Evolutionary conservation across 1,140 invertebrate species (phyloP), one percentile per base, ranked within the genome.

Genomic region (Sarcophaga peregrina): DNA sequence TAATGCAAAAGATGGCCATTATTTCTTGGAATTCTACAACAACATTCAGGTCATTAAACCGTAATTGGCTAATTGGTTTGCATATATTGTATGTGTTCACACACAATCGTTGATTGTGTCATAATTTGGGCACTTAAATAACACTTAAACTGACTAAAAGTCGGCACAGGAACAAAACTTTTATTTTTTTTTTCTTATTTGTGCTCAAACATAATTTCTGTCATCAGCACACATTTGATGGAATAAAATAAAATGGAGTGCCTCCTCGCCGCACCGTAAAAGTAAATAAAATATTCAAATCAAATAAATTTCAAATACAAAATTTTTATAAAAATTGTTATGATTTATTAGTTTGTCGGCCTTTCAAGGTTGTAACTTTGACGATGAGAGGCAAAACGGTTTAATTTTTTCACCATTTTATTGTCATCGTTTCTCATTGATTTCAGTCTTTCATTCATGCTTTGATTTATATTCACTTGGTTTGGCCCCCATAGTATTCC

Each of bases 321-420:
- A 58, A 58, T 58, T 7, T 58, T n/a, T 58, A n/a, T 3, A 58
- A 58, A 58, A 58, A 58, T 68, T 78, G 48, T 80, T 84, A 82
- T 84, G 83, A 84, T 84, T 84, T 84, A 84, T 84, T 84, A 84
- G 83, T 84, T 82, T 84, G 83, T 78, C 81, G 83, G 83, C 81
- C 83, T 84, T 80, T 84, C 83, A 84, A 84, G 83, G 83, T 74
- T 58, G 80, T 10, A 25, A 48, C 76, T 80, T 80, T 80, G 76
- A 47, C 7, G 50, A 37, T 37, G 25, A 37, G 25, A 81, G 80
- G 8, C 37, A 48, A 37, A 37, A 37, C 48, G 74, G 46, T 17
- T 48, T 76, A 48, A 48, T 48, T 76, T 76, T 13, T 76, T 76
- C 45, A 5, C 74, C 47, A 48, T 76, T 13, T 15, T 7, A n/a